Conservation (phyloP, 2,888 invertebrate species). For the Eueremaeus valkanovi region DNA sequence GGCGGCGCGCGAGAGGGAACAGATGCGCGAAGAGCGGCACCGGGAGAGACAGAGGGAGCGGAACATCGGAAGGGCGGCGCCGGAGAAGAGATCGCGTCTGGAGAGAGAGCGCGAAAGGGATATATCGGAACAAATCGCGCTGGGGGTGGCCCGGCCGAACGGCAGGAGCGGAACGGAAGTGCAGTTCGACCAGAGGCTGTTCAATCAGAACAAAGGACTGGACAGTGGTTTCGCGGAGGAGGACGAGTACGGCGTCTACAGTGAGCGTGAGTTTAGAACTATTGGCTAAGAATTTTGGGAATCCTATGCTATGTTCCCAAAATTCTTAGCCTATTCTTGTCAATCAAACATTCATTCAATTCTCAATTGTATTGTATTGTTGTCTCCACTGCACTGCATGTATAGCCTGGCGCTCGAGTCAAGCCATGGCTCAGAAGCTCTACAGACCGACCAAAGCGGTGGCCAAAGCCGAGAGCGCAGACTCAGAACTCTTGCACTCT, state of each 20-base stretch:
- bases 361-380: too few relatives aligned
- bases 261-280: too few relatives aligned
- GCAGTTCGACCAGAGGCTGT: slow-evolving; percentile 90
- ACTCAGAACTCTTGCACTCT: too few relatives aligned
- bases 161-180: slow-evolving; percentile 67
- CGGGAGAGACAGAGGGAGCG: slow-evolving; percentile 87
- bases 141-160: slow-evolving; percentile 82
- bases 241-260: slow-evolving; percentile 95
- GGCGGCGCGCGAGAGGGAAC: slow-evolving; percentile 75
- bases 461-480: slow-evolving; percentile 66
- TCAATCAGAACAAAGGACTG: slow-evolving; percentile 84
- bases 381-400: too few relatives aligned
- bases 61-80: slow-evolving; percentile 86
- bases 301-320: too few relatives aligned
- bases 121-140: slow-evolving; percentile 96
- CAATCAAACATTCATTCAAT: too few relatives aligned
- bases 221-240: slow-evolving; percentile 94
- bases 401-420: slow-evolving; percentile 92
- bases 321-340: too few relatives aligned
- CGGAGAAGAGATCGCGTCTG: slow-evolving; percentile 80
- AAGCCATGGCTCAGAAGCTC: slow-evolving; percentile 78
- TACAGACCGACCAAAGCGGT: slow-evolving; percentile 84
- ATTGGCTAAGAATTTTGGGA: too few relatives aligned
- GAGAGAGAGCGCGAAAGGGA: slow-evolving; percentile 89
- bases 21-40: slow-evolving; percentile 79